Percentiles rank a stretch among this genome's conserved stretches.
Evolutionary conservation across 2,888 invertebrate genomes (phyloP).

Genomic region (Plebejus argus): DNA sequence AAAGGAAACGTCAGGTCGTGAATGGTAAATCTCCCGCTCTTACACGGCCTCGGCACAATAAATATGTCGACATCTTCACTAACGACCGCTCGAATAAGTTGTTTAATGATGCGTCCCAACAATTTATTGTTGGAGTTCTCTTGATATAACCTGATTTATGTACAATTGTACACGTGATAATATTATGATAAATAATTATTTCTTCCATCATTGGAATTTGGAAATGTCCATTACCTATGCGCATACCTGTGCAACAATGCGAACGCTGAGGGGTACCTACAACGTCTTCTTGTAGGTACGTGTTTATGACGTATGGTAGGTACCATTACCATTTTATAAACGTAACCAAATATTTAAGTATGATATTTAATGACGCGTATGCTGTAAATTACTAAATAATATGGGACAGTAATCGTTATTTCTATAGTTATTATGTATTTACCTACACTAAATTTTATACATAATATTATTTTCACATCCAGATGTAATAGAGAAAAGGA

Average conservation of each 20-base stretch:
- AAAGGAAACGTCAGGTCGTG: slow-evolving; percentile 45
- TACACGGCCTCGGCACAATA: slow-evolving; percentile 38
- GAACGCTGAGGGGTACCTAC: too few relatives aligned
- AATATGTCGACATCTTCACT: slow-evolving; percentile 35
- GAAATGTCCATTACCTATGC: neutral
- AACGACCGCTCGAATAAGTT: slow-evolving; percentile 34
- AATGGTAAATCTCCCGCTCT: slow-evolving; percentile 46
- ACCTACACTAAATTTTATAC: too few relatives aligned
- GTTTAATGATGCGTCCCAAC: slow-evolving; percentile 32
- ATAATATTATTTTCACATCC: neutral
- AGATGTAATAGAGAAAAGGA: neutral
- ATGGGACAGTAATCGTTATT: neutral
- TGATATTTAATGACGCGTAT: too few relatives aligned
- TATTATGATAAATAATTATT: neutral
- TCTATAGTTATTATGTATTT: too few relatives aligned
- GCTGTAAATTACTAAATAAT: neutral
- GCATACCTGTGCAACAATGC: too few relatives aligned
- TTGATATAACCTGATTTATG: slow-evolving; percentile 26
- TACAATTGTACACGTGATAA: neutral
- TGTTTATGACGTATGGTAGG: too few relatives aligned
- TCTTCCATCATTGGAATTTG: neutral
- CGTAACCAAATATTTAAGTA: too few relatives aligned
- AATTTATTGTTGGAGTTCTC: slow-evolving; percentile 30
- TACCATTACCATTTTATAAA: too few relatives aligned
- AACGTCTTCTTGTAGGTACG: too few relatives aligned